phyloP scores from a whole-genome alignment of 2,888 invertebrate genomes.

The Agonopterix heracliana region DNA sequence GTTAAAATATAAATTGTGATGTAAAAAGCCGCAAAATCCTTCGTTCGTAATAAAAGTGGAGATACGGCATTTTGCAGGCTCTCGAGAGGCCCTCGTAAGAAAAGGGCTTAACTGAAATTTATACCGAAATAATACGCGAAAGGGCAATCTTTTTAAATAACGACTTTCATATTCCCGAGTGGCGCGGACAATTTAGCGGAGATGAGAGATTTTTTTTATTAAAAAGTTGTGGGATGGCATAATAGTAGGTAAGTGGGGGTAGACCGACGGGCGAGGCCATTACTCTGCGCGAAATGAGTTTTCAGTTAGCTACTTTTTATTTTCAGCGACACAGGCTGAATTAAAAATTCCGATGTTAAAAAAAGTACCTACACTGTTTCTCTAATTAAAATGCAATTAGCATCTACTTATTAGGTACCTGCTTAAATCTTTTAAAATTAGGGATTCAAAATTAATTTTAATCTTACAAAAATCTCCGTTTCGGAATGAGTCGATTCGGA shows the following conservation, averaged over 20 bases:
- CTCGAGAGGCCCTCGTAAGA: conserved; percentile 43
- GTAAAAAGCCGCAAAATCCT: conserved; percentile 31
- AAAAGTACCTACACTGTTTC: no score
- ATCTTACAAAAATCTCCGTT: no score
- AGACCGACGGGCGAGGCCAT: conserved; percentile 39
- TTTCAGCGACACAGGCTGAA: conserved; percentile 37
- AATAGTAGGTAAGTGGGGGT: conserved; percentile 46
- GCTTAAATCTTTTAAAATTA: no score
- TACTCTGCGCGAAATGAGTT: conserved; percentile 68
- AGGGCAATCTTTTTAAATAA: conserved; percentile 72
- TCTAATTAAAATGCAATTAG: no score
- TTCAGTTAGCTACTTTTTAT: conserved; percentile 53
- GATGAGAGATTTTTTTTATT: conserved; percentile 70
- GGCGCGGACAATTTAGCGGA: conserved; percentile 69
- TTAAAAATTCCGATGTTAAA: no score
- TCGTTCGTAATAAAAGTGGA: conserved; percentile 48
- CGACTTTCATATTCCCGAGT: conserved; percentile 73
- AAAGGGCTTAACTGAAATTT: conserved; percentile 65
- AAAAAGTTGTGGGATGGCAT: conserved; percentile 52
- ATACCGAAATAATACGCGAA: conserved; percentile 70
- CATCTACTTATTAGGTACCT: no score
- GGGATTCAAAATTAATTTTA: no score
- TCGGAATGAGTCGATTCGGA: no score
- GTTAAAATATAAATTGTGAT: conserved; percentile 43
- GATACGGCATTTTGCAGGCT: conserved; percentile 28